phyloP scores from a whole-genome alignment of 1,140 invertebrate species.

The Ostrea edulis region DNA sequence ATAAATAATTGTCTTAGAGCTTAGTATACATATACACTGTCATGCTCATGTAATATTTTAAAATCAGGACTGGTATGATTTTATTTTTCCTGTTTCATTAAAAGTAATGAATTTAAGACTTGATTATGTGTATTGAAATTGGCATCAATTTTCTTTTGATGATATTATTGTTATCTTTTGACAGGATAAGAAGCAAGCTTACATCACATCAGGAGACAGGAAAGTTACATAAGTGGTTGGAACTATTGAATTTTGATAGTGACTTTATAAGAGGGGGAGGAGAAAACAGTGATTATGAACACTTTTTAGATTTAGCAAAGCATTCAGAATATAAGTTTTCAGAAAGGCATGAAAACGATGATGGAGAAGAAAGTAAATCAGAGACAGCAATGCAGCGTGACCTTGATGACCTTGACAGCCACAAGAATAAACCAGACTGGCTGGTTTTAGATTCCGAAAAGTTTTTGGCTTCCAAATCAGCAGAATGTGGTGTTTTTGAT shows the following conservation, averaged over 20 bases:
- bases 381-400: background rate
- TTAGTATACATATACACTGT: background rate
- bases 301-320: background rate
- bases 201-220: background rate
- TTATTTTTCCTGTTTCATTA: too few species aligned
- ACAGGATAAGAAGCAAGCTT: background rate
- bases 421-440: background rate
- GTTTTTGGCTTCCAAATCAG: background rate
- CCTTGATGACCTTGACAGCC: too few species aligned
- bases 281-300: background rate
- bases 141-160: background rate
- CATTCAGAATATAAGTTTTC: background rate
- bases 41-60: too few species aligned
- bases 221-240: background rate
- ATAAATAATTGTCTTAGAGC: background rate
- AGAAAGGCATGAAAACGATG: background rate
- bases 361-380: background rate
- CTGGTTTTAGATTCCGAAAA: slow-evolving; percentile 10
- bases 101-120: too few species aligned
- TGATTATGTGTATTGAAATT: too few species aligned
- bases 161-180: background rate
- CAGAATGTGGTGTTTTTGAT: slow-evolving; percentile 1
- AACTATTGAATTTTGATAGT: slow-evolving; percentile 3
- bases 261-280: background rate
- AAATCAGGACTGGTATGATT: too few species aligned